These are phyloP conservation scores for Brachyistius frenatus DNA, from an alignment of 2,113 vertebrate species.

Conservation along the genomic window DNA sequence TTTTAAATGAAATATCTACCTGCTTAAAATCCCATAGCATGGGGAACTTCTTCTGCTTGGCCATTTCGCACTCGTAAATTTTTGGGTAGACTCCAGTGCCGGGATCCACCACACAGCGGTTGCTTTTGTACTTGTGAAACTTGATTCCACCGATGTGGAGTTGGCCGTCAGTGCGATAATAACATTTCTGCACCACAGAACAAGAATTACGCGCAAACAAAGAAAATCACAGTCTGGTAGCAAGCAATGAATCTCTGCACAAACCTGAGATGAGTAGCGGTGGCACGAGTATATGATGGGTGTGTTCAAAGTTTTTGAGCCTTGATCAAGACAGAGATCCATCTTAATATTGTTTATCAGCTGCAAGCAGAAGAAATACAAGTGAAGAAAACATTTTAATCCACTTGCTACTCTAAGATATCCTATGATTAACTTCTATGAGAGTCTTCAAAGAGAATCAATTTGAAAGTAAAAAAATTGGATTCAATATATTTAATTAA, in stretches of 20 bases:
- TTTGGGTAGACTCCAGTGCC: slow-evolving; percentile 44
- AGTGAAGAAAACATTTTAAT: too few relatives aligned
- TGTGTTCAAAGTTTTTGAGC: slow-evolving; percentile 63
- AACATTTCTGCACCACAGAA: slow-evolving; percentile 57
- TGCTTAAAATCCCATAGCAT: slow-evolving; percentile 83
- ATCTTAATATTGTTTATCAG: slow-evolving; percentile 57
- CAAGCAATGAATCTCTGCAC: not conserved
- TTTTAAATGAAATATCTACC: slow-evolving; percentile 54
- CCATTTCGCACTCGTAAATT: slow-evolving; percentile 66
- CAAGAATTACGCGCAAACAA: not conserved
- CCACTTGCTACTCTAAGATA: too few relatives aligned
- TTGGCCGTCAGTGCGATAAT: slow-evolving; percentile 58
- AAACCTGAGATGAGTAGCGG: slow-evolving; percentile 63
- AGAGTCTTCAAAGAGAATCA: too few relatives aligned
- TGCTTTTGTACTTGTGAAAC: slow-evolving; percentile 65
- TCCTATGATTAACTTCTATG: too few relatives aligned
- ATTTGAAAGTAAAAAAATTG: too few relatives aligned
- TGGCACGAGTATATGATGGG: slow-evolving; percentile 77
- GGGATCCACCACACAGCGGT: slow-evolving; percentile 75
- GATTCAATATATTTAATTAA: too few relatives aligned
- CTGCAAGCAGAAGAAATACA: slow-evolving; percentile 41
- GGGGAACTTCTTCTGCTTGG: slow-evolving; percentile 57
- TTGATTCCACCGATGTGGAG: slow-evolving; percentile 67
- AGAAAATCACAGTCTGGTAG: not conserved
- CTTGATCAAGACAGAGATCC: slow-evolving; percentile 77